Base-by-base conservation (phyloP, 2,888 invertebrate species). In the Tiphia femorata region DNA sequence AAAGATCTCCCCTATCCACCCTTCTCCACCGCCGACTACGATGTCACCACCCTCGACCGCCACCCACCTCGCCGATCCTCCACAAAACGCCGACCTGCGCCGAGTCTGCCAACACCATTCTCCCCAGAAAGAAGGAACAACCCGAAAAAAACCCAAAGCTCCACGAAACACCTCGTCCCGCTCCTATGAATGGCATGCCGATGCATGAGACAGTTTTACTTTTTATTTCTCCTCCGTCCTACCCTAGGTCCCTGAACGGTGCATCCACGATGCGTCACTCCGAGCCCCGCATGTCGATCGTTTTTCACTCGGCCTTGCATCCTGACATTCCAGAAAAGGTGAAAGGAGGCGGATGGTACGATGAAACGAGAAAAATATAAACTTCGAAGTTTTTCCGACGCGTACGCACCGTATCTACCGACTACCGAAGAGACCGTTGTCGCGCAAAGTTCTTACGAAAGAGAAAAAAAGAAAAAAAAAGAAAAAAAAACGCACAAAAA, bases 151-250 rank as follows among this genome's bases (percentile, higher is more conserved):
- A 25, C n/a, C 14, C 6, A 35, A 37, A 3, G 27, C 3, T 30
- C 30, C 19, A 8, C 5, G 29, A 29, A 5, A n/a, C 19, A 33
- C 33, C 12, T n/a, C 33, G 14, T 12, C 25, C 25, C n/a, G 30
- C 47, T 67, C 74, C 76, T 50, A 73, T 76, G 81, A 81, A 81
- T 81, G 81, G 81, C 81, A 81, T 79, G 81, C 73, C 73, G 81
- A 81, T 81, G 81, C 81, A 81, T 63, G 81, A 72, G 72, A 70
- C 63, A 64, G 55, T 73, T 75, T 75, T 64, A 51, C 62, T 58
- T 69, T 69, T 65, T 49, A 42, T 64, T 70, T 64, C 42, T 30
- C 38, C 41, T 35, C 29, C 58, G 6, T 25, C 58, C 16, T 20
- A 21, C 27, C 37, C 16, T 1, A 20, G n/a, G n/a, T n/a, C n/a